Conservation (phyloP, 2,888 invertebrate species). For the Agrochola macilenta region DNA sequence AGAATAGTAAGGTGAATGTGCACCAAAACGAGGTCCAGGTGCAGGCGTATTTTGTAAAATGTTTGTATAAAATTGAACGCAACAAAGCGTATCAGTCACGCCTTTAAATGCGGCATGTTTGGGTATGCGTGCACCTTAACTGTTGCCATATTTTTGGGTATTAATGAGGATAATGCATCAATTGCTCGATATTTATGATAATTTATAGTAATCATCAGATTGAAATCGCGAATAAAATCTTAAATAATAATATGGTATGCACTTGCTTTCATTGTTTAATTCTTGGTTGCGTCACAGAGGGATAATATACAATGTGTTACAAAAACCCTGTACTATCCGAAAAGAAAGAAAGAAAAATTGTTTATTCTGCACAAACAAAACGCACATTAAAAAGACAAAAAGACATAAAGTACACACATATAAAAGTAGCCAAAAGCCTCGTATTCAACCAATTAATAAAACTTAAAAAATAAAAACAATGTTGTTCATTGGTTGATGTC, state of each 20-base stretch:
- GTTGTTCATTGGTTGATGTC: no score
- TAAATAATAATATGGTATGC: conserved; percentile 4
- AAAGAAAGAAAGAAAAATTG: no score
- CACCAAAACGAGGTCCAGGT: not conserved
- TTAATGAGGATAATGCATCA: conserved; percentile 31
- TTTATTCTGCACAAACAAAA: no score
- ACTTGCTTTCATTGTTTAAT: conserved; percentile 18
- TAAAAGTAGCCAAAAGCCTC: no score
- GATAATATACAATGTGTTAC: not conserved
- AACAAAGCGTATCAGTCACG: not conserved
- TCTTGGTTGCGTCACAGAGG: conserved; percentile 6
- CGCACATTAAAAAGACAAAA: no score
- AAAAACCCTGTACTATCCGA: no score
- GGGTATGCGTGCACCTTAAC: not conserved
- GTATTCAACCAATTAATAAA: no score
- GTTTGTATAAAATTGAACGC: not conserved
- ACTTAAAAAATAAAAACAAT: no score
- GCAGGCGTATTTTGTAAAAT: not conserved
- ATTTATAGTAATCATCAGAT: conserved; percentile 25
- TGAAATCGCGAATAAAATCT: conserved; percentile 25
- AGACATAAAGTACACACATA: no score
- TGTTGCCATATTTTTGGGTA: not conserved
- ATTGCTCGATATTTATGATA: conserved; percentile 44
- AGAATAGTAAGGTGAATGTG: not conserved
- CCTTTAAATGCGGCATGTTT: not conserved